Conservation (phyloP, 2,888 invertebrate species). For the Pyrgus malvae region DNA sequence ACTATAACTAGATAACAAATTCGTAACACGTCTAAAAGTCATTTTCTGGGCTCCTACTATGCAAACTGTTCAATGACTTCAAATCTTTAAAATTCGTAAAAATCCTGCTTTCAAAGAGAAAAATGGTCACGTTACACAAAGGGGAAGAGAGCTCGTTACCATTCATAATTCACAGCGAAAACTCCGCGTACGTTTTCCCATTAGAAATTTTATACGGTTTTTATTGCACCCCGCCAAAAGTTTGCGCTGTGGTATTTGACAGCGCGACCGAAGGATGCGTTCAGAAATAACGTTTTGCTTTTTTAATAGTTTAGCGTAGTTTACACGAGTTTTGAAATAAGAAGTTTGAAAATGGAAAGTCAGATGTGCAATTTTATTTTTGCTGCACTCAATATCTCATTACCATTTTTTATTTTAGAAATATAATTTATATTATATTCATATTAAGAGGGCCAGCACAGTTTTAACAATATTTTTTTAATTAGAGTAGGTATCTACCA, state of each 20-base stretch:
- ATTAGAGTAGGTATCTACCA: too few relatives aligned
- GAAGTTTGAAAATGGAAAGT: constrained; percentile 3
- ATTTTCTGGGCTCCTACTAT: background rate
- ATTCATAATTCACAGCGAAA: constrained; percentile 79
- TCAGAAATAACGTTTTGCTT: constrained; percentile 37
- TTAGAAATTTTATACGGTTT: constrained; percentile 81
- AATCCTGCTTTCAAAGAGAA: constrained; percentile 13
- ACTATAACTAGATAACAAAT: too few relatives aligned
- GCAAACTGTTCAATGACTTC: background rate
- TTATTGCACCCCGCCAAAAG: constrained; percentile 70
- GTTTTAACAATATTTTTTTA: too few relatives aligned
- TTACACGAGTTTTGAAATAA: background rate
- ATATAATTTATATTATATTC: too few relatives aligned
- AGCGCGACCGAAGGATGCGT: constrained; percentile 43
- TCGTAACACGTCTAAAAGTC: background rate
- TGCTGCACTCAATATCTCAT: too few relatives aligned
- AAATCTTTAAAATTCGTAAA: constrained; percentile 8
- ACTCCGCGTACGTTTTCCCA: constrained; percentile 79
- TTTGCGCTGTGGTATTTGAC: constrained; percentile 54
- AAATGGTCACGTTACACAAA: constrained; percentile 31
- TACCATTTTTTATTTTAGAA: too few relatives aligned
- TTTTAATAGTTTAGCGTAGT: constrained; percentile 27
- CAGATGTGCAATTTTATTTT: background rate
- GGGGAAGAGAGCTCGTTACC: constrained; percentile 72
- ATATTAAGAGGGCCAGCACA: too few relatives aligned